Percentiles rank a stretch among this genome's conserved stretches.
These are phyloP conservation scores for Copidosoma floridanum DNA, from an alignment of 1,140 invertebrate species.

Conservation along the genomic window DNA sequence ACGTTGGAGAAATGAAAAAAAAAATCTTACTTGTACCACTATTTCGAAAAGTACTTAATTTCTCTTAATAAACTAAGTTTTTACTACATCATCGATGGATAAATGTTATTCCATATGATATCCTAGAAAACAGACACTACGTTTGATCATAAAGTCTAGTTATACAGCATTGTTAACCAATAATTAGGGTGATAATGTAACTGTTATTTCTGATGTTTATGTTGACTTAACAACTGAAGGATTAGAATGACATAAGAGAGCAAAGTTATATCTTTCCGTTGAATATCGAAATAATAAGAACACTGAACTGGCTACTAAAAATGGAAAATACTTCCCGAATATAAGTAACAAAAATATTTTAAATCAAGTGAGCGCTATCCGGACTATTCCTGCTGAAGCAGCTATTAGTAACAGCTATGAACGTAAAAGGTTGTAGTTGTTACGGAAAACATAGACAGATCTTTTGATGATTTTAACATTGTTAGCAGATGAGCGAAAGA, in stretches of 20 bases:
- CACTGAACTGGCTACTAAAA: background rate
- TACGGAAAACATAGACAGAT: constrained; percentile 11
- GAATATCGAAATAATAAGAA: constrained; percentile 7
- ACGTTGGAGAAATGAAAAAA: constrained; percentile 29
- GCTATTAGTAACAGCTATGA: background rate
- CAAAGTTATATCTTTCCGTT: background rate
- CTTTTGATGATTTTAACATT: constrained; percentile 11
- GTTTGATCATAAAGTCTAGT: background rate
- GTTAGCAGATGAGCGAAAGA: background rate
- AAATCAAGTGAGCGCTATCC: too few species aligned
- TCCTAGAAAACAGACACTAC: background rate
- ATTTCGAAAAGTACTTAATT: constrained; percentile 3
- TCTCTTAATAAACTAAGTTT: background rate
- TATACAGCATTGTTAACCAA: constrained; percentile 2
- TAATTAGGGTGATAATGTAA: background rate
- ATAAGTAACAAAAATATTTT: constrained; percentile 15
- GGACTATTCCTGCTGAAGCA: background rate
- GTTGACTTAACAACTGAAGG: too few species aligned
- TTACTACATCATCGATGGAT: constrained; percentile 24
- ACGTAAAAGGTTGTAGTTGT: constrained; percentile 7
- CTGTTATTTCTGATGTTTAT: constrained; percentile 10
- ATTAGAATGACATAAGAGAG: too few species aligned
- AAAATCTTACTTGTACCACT: constrained; percentile 30
- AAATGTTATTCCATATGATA: constrained; percentile 29
- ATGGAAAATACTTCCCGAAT: constrained; percentile 15